phyloP scores from a whole-genome alignment of 2,888 invertebrate species.

The Drosophila glabriapex region DNA sequence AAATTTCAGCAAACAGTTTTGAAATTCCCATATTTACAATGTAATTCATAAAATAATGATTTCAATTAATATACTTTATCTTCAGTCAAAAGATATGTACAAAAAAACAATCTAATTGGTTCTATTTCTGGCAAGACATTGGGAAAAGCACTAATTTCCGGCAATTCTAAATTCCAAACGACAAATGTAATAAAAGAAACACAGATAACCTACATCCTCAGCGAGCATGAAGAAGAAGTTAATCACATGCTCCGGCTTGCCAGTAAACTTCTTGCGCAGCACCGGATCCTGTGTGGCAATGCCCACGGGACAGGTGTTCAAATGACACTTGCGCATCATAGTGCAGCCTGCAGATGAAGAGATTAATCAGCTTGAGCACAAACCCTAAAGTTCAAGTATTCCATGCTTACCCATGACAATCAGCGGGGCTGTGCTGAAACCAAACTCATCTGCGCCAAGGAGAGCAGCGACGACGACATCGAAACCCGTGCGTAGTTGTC shows the following conservation, averaged over 20 bases:
- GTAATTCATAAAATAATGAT: no score
- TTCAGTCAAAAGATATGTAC: no score
- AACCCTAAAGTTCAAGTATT: background rate
- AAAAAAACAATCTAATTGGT: no score
- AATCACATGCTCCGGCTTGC: slow-evolving; percentile 98
- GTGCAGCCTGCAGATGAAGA: slow-evolving; percentile 91
- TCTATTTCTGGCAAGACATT: background rate
- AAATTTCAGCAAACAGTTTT: no score
- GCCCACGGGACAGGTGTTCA: slow-evolving; percentile 99
- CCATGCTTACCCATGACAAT: slow-evolving; percentile 92
- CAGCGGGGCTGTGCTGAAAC: slow-evolving; percentile 98
- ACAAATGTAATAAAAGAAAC: background rate
- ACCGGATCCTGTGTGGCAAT: slow-evolving; percentile 99
- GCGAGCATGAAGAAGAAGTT: slow-evolving; percentile 99
- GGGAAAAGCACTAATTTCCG: background rate
- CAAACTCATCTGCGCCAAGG: slow-evolving; percentile 99
- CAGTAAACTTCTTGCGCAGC: slow-evolving; percentile 97
- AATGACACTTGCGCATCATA: slow-evolving; percentile 99
- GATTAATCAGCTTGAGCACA: background rate
- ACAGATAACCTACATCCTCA: slow-evolving; percentile 91
- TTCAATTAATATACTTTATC: no score
- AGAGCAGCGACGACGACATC: slow-evolving; percentile 98
- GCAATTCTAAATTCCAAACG: background rate
- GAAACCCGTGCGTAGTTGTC: slow-evolving; percentile 97
- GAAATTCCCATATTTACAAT: no score